Percentiles rank a stretch among this genome's conserved stretches.
Conservation (phyloP, 2,888 invertebrate species). For the Mesorhabditis spiculigera region DNA sequence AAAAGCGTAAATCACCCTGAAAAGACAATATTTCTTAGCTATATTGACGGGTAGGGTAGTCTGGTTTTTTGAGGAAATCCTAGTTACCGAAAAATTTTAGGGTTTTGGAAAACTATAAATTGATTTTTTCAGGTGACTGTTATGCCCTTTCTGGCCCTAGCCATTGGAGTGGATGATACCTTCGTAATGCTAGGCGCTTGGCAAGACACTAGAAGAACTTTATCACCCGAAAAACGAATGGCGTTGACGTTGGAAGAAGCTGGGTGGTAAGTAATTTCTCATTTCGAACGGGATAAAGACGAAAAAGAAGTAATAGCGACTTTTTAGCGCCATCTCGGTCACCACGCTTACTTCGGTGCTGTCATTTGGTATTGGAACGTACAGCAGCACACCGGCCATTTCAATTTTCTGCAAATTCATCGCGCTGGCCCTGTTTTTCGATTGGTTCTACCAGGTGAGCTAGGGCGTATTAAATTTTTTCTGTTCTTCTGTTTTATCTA, state of each 20-base stretch:
- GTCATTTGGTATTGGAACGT: conserved; percentile 56
- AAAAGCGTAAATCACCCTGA: too few relatives aligned
- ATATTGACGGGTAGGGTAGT: background rate
- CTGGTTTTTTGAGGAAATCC: background rate
- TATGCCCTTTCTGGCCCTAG: conserved; percentile 57
- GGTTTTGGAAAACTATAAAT: background rate
- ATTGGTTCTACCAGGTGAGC: conserved; percentile 53
- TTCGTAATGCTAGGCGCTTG: conserved; percentile 51
- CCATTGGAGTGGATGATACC: conserved; percentile 56
- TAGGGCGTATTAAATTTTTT: background rate
- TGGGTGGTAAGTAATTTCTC: conserved; percentile 29
- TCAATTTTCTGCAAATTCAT: conserved; percentile 57
- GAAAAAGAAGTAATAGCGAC: background rate
- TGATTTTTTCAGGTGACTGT: conserved; percentile 48
- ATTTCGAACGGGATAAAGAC: background rate
- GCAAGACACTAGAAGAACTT: conserved; percentile 54
- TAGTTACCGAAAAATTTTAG: background rate
- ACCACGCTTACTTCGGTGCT: conserved; percentile 56
- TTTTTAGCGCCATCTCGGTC: conserved; percentile 50
- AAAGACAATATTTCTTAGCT: background rate
- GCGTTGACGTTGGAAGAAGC: conserved; percentile 54
- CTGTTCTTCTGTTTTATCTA: background rate
- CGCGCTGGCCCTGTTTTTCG: conserved; percentile 53
- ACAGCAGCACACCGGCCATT: conserved; percentile 55
- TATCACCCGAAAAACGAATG: conserved; percentile 50